These are phyloP conservation scores for Trematomus bernacchii DNA, from an alignment of 2,797 vertebrate species.

Conservation along the genomic window DNA sequence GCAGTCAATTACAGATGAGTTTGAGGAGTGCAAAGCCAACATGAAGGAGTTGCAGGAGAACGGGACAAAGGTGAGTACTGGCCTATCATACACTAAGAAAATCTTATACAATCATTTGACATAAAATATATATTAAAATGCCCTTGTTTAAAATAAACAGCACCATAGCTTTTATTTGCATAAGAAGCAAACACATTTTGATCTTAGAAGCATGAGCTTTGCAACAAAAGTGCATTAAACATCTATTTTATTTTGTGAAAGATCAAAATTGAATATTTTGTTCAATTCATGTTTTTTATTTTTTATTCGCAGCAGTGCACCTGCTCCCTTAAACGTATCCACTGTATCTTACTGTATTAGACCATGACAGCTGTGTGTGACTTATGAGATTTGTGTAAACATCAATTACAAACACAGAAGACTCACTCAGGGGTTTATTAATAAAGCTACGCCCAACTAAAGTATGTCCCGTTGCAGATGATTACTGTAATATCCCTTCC, in stretches of 20 bases:
- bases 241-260: conserved; percentile 22
- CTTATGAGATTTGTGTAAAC: conserved; percentile 47
- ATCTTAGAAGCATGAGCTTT: conserved; percentile 57
- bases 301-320: conserved; percentile 20
- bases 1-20: conserved; percentile 88
- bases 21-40: conserved; percentile 93
- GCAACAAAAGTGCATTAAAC: neutral
- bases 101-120: neutral
- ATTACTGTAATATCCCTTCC: conserved; percentile 98
- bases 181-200: conserved; percentile 22
- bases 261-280: conserved; percentile 35
- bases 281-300: conserved; percentile 39
- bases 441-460: conserved; percentile 66
- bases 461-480: conserved; percentile 82
- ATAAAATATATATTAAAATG: neutral
- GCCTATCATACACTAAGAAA: conserved; percentile 3
- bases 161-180: conserved; percentile 11
- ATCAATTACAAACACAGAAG: conserved; percentile 50
- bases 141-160: neutral
- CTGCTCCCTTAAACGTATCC: conserved; percentile 49
- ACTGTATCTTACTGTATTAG: conserved; percentile 32
- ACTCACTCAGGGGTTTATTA: conserved; percentile 59
- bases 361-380: conserved; percentile 49
- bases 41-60: conserved; percentile 94
- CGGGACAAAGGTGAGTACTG: conserved; percentile 90